Percentiles rank a stretch among this genome's conserved stretches.
Conservation (phyloP, 2,888 invertebrate genomes). For the Meta bourneti region DNA sequence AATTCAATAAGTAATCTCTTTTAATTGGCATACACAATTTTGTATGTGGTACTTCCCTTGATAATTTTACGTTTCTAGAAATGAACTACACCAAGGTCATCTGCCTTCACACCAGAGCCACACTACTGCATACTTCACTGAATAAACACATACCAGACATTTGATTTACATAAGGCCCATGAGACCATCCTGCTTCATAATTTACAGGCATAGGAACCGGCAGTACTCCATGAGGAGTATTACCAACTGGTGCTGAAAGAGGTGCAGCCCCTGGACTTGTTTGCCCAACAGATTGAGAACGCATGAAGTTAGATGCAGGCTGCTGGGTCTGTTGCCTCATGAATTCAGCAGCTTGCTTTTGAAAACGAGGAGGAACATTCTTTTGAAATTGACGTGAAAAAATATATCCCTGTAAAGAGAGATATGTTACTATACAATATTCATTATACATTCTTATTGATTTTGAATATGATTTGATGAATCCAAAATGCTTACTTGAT, state of each 20-base stretch:
- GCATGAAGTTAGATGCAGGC: constrained; percentile 74
- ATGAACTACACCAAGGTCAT: too few relatives aligned
- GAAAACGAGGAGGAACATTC: constrained; percentile 92
- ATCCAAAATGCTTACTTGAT: constrained; percentile 63
- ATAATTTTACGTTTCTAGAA: too few relatives aligned
- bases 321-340: constrained; percentile 79
- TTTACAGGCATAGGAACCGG: constrained; percentile 78
- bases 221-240: constrained; percentile 58
- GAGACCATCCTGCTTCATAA: constrained; percentile 78
- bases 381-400: constrained; percentile 84
- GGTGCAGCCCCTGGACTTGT: constrained; percentile 56
- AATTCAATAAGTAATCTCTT: too few relatives aligned
- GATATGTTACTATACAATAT: not conserved
- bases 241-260: constrained; percentile 78
- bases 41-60: too few relatives aligned
- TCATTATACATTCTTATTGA: too few relatives aligned
- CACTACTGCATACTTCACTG: not conserved
- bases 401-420: constrained; percentile 57
- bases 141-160: constrained; percentile 68
- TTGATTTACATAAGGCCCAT: constrained; percentile 78
- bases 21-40: too few relatives aligned
- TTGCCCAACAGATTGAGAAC: constrained; percentile 69
- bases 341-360: constrained; percentile 85
- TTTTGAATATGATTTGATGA: too few relatives aligned
- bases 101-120: too few relatives aligned